Conservation (phyloP, 2,888 invertebrate species). For the Seira musarum region DNA sequence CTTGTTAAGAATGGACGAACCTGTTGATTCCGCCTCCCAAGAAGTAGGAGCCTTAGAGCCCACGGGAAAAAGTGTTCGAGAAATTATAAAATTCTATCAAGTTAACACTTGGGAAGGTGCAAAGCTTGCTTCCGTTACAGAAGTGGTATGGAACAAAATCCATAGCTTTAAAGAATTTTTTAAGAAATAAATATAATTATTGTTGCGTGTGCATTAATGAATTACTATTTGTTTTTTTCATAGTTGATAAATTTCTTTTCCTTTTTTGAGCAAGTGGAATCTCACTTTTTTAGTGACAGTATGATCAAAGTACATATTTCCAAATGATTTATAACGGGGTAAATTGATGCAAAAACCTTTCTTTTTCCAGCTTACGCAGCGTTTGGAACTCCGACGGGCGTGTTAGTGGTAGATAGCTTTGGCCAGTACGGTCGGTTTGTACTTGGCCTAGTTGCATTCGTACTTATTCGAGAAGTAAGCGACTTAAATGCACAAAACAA, state of each 20-base stretch:
- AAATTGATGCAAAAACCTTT: too few species aligned
- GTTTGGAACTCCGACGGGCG: not conserved
- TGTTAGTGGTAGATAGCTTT: conserved; percentile 39
- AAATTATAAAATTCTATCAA: conserved; percentile 15
- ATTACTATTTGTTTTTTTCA: too few species aligned
- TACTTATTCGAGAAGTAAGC: conserved; percentile 27
- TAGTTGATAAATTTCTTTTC: too few species aligned
- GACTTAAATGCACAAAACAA: too few species aligned
- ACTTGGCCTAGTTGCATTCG: conserved; percentile 31
- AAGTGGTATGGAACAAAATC: conserved; percentile 16
- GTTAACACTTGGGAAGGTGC: conserved; percentile 22
- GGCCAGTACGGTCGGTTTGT: conserved; percentile 31
- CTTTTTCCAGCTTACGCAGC: not conserved
- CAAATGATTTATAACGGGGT: too few species aligned
- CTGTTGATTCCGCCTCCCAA: not conserved
- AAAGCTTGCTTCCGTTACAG: conserved; percentile 20
- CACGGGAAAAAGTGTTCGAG: conserved; percentile 17
- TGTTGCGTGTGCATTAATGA: too few species aligned
- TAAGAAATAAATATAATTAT: too few species aligned
- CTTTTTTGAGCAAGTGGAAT: too few species aligned
- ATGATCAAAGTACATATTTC: too few species aligned
- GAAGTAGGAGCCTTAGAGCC: conserved; percentile 32
- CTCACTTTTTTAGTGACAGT: too few species aligned
- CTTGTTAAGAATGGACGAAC: not conserved
- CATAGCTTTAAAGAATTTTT: not conserved